Conservation (phyloP, 2,797 vertebrate genomes). For the Myiothlypis chrysogaster region DNA sequence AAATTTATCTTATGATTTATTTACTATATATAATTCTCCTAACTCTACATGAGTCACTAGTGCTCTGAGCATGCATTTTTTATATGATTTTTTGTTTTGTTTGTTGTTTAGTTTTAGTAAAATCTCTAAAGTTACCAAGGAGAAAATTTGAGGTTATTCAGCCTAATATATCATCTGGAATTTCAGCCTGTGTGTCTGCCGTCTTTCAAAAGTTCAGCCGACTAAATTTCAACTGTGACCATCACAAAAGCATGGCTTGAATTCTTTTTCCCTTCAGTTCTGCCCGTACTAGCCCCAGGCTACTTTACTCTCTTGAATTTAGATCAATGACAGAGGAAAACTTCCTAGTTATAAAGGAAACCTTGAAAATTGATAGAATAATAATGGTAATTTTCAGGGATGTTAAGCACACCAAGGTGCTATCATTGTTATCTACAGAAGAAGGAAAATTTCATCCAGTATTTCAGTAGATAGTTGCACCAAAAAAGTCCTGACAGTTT, state of each 20-base stretch:
- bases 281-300: background rate
- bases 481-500: background rate
- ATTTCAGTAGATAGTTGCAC: background rate
- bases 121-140: background rate
- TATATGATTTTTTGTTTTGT: background rate
- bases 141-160: background rate
- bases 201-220: background rate
- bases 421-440: background rate
- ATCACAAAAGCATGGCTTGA: background rate
- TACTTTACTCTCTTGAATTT: background rate
- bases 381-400: background rate
- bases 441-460: background rate
- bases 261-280: background rate
- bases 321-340: background rate
- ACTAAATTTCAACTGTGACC: background rate
- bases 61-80: constrained; percentile 20
- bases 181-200: background rate
- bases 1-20: background rate
- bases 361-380: background rate
- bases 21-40: background rate
- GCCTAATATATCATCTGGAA: background rate
- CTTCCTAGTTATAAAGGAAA: background rate
- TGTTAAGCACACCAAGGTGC: background rate
- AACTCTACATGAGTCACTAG: background rate
- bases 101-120: background rate